These are phyloP conservation scores for Nebria salina DNA, from an alignment of 2,888 invertebrate species.

Conservation along the genomic window DNA sequence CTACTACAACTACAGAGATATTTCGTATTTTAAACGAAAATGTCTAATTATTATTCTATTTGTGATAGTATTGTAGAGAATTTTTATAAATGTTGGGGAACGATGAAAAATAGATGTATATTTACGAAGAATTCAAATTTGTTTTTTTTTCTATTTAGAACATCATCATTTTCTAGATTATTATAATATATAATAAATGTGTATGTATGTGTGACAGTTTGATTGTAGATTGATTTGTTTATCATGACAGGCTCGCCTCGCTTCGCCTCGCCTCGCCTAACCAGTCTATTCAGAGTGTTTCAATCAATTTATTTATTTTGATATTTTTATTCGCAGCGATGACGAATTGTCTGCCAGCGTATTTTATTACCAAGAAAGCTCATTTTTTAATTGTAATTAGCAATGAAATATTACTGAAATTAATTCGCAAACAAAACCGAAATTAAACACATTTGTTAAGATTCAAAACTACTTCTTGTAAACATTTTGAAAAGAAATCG, in stretches of 20 bases:
- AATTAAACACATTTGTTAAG: background rate
- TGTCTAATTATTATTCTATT: too few species aligned
- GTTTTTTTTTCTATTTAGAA: too few species aligned
- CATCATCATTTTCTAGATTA: too few species aligned
- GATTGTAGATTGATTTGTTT: background rate
- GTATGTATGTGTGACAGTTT: background rate
- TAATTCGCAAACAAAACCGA: background rate
- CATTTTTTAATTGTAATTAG: background rate
- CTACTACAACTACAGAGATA: background rate
- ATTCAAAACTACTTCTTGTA: too few species aligned
- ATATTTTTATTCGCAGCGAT: conserved; percentile 1
- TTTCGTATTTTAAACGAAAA: background rate
- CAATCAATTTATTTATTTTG: background rate
- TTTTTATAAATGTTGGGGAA: too few species aligned
- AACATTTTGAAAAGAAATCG: too few species aligned
- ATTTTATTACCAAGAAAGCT: background rate
- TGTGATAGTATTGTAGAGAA: too few species aligned
- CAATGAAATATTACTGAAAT: background rate
- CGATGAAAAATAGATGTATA: background rate
- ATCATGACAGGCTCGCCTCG: background rate
- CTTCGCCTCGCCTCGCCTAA: background rate
- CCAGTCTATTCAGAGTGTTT: background rate
- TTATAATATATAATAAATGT: too few species aligned
- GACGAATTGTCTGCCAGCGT: background rate
- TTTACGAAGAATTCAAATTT: background rate